A percentile compares a stretch with the other conserved stretches of the same genome.
These are phyloP conservation scores for Tiaroga cobitis DNA, from an alignment of 2,797 vertebrate species.

Conservation along the genomic window DNA sequence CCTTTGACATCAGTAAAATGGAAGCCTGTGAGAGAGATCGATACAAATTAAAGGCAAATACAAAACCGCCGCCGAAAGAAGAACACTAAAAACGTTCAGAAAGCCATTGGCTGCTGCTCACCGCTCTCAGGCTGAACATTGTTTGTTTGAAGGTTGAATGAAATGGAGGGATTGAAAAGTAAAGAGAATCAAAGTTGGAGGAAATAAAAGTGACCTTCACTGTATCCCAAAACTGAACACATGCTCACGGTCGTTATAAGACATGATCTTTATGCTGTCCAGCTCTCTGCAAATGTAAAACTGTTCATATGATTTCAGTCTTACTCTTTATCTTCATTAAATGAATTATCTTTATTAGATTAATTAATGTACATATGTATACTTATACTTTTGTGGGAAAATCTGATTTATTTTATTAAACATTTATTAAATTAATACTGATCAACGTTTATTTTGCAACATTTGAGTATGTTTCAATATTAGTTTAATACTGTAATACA, in stretches of 20 bases:
- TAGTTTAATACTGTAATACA: background rate
- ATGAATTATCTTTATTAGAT: background rate
- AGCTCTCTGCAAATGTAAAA: background rate
- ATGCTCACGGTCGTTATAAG: background rate
- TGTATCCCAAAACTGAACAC: constrained; percentile 20
- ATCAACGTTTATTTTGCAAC: background rate
- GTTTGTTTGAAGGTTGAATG: constrained; percentile 67
- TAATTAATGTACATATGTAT: background rate
- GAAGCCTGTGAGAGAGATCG: constrained; percentile 78
- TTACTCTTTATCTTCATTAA: background rate
- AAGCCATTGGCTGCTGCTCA: constrained; percentile 72
- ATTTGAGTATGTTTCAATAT: background rate
- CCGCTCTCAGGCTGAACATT: constrained; percentile 66
- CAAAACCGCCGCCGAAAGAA: constrained; percentile 65
- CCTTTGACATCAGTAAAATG: constrained; percentile 81
- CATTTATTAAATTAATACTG: background rate
- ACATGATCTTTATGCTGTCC: background rate
- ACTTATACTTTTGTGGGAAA: background rate
- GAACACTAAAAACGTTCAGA: constrained; percentile 70
- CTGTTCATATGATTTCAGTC: background rate
- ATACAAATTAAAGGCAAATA: constrained; percentile 94
- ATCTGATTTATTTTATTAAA: background rate
- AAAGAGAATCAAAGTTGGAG: constrained; percentile 52
- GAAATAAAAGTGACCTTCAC: constrained; percentile 24
- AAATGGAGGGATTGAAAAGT: constrained; percentile 61